Evolutionary conservation across 1,140 invertebrate genomes (phyloP).

Genomic region (Dryas iulia): DNA sequence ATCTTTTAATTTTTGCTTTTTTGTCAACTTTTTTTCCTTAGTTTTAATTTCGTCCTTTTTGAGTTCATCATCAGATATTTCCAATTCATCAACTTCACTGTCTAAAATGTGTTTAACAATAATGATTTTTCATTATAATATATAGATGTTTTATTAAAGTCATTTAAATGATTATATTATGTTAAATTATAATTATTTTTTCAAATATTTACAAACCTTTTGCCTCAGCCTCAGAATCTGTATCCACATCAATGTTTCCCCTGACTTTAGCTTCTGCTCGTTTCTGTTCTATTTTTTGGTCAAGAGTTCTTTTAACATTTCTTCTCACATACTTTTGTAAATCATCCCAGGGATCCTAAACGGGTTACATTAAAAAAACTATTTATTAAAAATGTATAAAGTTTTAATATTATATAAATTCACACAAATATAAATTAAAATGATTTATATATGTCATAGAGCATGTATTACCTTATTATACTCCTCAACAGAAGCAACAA

Average conservation of each 20-base stretch:
- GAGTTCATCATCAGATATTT: slow-evolving; percentile 86
- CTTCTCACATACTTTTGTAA: slow-evolving; percentile 90
- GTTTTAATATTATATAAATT: not conserved
- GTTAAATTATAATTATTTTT: slow-evolving; percentile 20
- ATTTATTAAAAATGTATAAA: not conserved
- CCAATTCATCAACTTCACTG: slow-evolving; percentile 59
- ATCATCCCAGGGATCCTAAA: slow-evolving; percentile 90
- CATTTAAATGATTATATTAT: no score
- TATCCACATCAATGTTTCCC: slow-evolving; percentile 61
- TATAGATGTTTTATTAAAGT: no score
- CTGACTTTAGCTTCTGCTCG: slow-evolving; percentile 76
- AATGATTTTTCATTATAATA: no score
- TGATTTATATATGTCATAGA: not conserved
- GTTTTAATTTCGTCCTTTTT: slow-evolving; percentile 84
- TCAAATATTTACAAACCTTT: slow-evolving; percentile 40
- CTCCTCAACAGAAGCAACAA: slow-evolving; percentile 86
- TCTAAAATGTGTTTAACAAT: not conserved
- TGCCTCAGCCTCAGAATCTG: slow-evolving; percentile 65
- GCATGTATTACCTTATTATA: slow-evolving; percentile 83
- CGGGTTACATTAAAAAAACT: not conserved
- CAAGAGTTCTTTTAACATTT: slow-evolving; percentile 89
- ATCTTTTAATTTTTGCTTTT: slow-evolving; percentile 78
- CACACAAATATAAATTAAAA: not conserved
- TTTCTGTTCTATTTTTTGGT: slow-evolving; percentile 90
- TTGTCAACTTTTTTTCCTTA: slow-evolving; percentile 80